phyloP scores from a whole-genome alignment of 2,113 vertebrate species.

The Neofelis nebulosa region DNA sequence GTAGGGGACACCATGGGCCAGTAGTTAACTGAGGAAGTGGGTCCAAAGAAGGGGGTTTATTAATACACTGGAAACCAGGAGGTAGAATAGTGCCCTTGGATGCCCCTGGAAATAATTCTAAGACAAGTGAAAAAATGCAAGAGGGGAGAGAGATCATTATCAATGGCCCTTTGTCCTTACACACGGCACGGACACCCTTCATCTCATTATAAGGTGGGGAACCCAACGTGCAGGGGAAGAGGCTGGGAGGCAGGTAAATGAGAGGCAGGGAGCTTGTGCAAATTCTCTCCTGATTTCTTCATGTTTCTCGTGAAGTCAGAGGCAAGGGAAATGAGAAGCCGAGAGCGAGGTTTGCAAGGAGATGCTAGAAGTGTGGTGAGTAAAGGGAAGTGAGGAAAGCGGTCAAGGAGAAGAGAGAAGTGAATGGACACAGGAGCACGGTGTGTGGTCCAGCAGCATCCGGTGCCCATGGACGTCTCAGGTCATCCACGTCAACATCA shows the following conservation, averaged over 20 bases:
- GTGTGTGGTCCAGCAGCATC: background rate
- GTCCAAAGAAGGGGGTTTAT: background rate
- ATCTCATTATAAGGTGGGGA: background rate
- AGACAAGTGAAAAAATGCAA: background rate
- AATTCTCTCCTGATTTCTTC: background rate
- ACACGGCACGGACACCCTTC: background rate
- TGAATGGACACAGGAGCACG: no score
- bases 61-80: background rate
- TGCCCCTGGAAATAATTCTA: background rate
- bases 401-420: background rate
- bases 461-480: fast-evolving
- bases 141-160: background rate
- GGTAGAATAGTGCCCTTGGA: background rate
- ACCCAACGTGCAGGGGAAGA: background rate
- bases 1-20: background rate
- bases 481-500: background rate
- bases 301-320: background rate
- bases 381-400: background rate
- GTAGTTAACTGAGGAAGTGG: background rate
- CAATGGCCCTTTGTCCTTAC: background rate
- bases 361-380: background rate
- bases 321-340: background rate
- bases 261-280: background rate
- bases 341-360: background rate
- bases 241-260: background rate